These are phyloP conservation scores for Bombus waltoni DNA, from an alignment of 1,140 invertebrate species.

Conservation along the genomic window DNA sequence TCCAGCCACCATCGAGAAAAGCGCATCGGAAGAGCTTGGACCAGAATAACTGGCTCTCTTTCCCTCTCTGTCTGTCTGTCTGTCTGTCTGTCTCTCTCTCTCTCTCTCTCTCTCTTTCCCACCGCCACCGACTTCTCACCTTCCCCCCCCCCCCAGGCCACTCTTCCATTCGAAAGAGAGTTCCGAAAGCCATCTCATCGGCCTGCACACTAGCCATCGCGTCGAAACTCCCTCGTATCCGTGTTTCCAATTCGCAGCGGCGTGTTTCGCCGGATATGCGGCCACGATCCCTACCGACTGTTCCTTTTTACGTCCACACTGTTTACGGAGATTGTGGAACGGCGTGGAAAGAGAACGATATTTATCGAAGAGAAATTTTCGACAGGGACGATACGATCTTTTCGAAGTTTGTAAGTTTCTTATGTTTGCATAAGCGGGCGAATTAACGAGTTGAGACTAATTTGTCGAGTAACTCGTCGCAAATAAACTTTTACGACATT, in stretches of 20 bases:
- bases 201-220: neutral
- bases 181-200: neutral
- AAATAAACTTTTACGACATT: neutral
- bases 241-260: conserved; percentile 28
- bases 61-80: conserved; percentile 25
- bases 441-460: neutral
- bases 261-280: conserved; percentile 34
- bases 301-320: neutral
- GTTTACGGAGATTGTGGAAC: conserved; percentile 16
- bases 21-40: conserved; percentile 49
- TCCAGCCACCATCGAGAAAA: conserved; percentile 58
- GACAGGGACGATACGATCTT: neutral
- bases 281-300: conserved; percentile 15
- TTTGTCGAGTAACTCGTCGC: neutral
- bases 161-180: neutral
- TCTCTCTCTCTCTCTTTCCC: conserved; percentile 26
- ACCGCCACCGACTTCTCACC: neutral
- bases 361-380: too few relatives aligned
- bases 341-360: neutral
- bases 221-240: conserved; percentile 31
- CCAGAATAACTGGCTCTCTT: conserved; percentile 64
- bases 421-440: neutral
- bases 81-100: conserved; percentile 5
- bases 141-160: neutral
- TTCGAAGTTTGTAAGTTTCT: neutral